phyloP scores from a whole-genome alignment of 2,797 vertebrate species.

The Tenualosa thibaudeaui region DNA sequence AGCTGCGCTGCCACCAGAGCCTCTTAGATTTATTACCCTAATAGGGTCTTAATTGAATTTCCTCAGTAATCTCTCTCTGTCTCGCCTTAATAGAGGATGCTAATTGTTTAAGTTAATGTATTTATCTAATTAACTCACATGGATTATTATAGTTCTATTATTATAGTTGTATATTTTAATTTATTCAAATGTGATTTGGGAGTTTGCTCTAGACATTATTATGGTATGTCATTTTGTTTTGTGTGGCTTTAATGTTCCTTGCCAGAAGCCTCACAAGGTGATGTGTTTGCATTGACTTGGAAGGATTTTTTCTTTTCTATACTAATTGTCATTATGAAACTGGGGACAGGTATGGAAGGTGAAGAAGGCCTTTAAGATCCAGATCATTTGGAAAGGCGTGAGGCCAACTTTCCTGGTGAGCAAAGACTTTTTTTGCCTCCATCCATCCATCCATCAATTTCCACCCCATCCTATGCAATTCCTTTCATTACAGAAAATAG shows the following conservation, averaged over 20 bases:
- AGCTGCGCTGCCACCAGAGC: neutral
- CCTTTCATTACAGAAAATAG: neutral
- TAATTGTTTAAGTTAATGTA: neutral
- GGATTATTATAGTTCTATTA: neutral
- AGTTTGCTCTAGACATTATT: neutral
- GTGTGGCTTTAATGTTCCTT: neutral
- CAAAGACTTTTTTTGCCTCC: constrained; percentile 16
- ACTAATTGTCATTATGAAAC: neutral
- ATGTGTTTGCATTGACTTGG: neutral
- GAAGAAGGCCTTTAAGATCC: constrained; percentile 97
- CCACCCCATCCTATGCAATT: neutral
- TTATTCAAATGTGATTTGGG: neutral
- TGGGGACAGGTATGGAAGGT: constrained; percentile 92
- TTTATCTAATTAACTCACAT: neutral
- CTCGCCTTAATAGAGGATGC: neutral
- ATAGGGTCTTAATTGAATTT: neutral
- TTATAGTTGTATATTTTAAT: neutral
- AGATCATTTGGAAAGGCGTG: constrained; percentile 83
- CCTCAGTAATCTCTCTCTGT: neutral
- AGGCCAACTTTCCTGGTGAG: constrained; percentile 75
- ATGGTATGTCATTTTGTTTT: neutral
- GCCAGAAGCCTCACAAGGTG: neutral
- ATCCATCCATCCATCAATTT: neutral
- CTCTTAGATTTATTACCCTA: neutral
- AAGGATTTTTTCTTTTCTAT: neutral